A percentile compares a stretch with the other conserved stretches of the same genome.
These are phyloP conservation scores for Centropristis striata DNA, from an alignment of 2,113 vertebrate species.

Conservation along the genomic window DNA sequence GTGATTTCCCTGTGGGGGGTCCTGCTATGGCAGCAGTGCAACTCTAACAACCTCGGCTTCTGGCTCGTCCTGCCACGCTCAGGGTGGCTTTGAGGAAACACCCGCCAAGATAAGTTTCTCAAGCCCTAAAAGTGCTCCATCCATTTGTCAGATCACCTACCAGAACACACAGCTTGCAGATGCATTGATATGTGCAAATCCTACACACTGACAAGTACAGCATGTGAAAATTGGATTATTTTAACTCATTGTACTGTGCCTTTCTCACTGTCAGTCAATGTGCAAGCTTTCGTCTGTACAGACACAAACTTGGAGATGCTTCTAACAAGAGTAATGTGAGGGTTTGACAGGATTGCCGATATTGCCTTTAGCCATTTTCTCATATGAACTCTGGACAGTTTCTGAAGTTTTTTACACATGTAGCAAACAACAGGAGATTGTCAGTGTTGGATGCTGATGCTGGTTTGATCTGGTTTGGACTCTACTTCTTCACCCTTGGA, in stretches of 20 bases:
- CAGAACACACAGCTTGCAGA: neutral
- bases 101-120: conserved; percentile 25
- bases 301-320: neutral
- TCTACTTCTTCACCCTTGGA: too few species aligned
- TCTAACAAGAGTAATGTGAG: conserved; percentile 6
- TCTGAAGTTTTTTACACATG: too few species aligned
- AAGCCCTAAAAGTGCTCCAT: neutral
- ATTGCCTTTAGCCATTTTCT: too few species aligned
- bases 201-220: neutral
- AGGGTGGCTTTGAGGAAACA: conserved; percentile 48
- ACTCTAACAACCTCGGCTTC: conserved; percentile 70
- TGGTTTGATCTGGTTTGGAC: too few species aligned
- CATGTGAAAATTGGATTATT: neutral
- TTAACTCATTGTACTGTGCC: neutral
- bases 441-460: too few species aligned
- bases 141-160: conserved; percentile 3
- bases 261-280: neutral
- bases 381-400: too few species aligned
- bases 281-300: neutral
- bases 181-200: neutral
- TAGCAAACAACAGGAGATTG: too few species aligned
- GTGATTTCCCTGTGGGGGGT: conserved; percentile 77
- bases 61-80: conserved; percentile 12
- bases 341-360: neutral
- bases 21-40: conserved; percentile 53